Evolutionary conservation across 2,888 invertebrate species (phyloP), one percentile per base, ranked within the genome.

Genomic region (Cremastinae sp.): DNA sequence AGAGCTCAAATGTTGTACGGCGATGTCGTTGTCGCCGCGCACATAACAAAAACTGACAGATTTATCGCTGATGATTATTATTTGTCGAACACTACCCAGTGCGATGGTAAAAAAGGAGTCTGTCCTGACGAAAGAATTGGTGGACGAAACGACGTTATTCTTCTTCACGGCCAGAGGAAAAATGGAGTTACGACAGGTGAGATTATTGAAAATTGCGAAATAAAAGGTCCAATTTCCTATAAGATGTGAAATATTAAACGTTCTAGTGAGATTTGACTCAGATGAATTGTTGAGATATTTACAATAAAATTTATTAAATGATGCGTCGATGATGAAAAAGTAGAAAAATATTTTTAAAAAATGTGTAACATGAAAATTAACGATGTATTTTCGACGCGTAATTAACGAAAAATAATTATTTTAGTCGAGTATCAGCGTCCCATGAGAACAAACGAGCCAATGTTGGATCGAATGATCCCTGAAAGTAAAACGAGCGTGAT

Each of bases 51-150:
- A 3, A 90, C 90, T 3, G 91, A 90, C 81, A 90, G 91, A 22
- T 97, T 96, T 70, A 92, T 93, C 62, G 96, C 95, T 1, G 93
- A 94, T 9, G 97, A 97, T 90, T 97, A 97, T 89, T 95, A 94
- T 85, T 94, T 97, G 89, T 94, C 95, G 0, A 94, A 95, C 80
- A 90, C 94, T 65, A 93, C 96, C 0, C 95, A 96, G 88, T 96
- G 96, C 84, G 96, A 96, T 86, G 96, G 96, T 0, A 93, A 93
- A 82, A 92, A 92, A 39, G 97, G 97, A 0, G 96, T 96, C 3
- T 97, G 97, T 84, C 97, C 97, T 0, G 97, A 97, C 86, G 93
- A 93, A 78, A 91, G 95, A 49, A 91, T 97, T 9, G 95, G 96
- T 0, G 97, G 96, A 0, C 92, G 92, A 79, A 95, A 97, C 86